Base-by-base conservation (phyloP, 2,113 vertebrate species). In the Machaerirhynchus nigripectus region DNA sequence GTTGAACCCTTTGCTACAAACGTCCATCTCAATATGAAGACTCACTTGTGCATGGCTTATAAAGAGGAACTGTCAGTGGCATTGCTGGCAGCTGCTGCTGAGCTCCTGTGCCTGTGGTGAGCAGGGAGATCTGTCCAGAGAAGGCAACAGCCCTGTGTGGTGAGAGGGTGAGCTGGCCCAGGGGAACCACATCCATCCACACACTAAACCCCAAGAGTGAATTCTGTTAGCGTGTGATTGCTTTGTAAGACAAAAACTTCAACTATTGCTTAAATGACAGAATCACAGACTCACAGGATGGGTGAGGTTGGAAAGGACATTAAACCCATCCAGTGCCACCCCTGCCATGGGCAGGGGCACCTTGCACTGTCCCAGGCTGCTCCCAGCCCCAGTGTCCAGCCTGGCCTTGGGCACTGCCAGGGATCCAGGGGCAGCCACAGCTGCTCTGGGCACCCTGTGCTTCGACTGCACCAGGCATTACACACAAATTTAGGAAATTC, bases 401-500 rank as follows among this genome's bases (percentile, higher is more conserved):
- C 60, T 59, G 52, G 19, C 33, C 68, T 52, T 28, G 60, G 23
- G 1, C 44, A 46, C 19, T 74, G 2, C 27, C 68, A 52, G 52
- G 44, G 37, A 5, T 81, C 22, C 40, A 73, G 60, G 52, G 44
- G 23, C 77, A 74, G 69, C 46, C 69, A 74, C 68, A 44, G 44
- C 19, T 50, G 2, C 44, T 50, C 23, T 52, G 60, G 52, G 12
- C 26, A 52, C 3, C 33, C 52, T 40, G 53, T 67, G 42, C 67
- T 83, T 65, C 37, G 57, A 28, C 79, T 63, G 67, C 64, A 19
- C 16, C 18, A 24, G 47, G 69, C 24, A 70, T 93, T 55, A 53
- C 60, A 59, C 67, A 71, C 33, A 65, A 63, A 82, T 77, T 86
- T 52, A 91, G 77, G 89, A 96, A 94, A 90, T 92, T 95, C 76